These are phyloP conservation scores for Daktulosphaira vitifoliae DNA, from an alignment of 1,140 invertebrate species.

Conservation along the genomic window DNA sequence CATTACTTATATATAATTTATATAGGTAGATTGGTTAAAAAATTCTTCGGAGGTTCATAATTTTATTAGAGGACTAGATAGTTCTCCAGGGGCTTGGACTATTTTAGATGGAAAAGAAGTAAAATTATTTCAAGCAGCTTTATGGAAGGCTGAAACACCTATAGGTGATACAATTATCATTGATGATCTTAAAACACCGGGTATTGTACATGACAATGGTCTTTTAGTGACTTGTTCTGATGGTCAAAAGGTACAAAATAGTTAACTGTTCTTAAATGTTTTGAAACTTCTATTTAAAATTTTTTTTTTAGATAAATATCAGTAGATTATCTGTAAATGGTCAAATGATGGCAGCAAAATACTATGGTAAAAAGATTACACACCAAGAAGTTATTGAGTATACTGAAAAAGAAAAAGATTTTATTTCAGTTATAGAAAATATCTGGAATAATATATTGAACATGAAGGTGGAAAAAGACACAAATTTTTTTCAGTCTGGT, in stretches of 20 bases:
- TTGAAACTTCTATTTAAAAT: background rate
- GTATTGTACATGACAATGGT: conserved; percentile 65
- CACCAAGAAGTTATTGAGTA: conserved; percentile 55
- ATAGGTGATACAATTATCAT: conserved; percentile 43
- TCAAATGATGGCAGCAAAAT: conserved; percentile 73
- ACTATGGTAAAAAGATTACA: conserved; percentile 61
- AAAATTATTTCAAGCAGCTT: conserved; percentile 66
- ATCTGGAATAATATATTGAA: conserved; percentile 84
- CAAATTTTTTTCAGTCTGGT: conserved; percentile 86
- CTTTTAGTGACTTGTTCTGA: conserved; percentile 71
- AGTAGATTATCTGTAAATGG: conserved; percentile 62
- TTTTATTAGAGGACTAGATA: conserved; percentile 88
- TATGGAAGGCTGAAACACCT: conserved; percentile 58
- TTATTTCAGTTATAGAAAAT: conserved; percentile 51
- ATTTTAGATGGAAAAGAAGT: conserved; percentile 56
- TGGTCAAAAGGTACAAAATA: conserved; percentile 43
- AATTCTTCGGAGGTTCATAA: conserved; percentile 67
- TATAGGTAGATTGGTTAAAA: conserved; percentile 65
- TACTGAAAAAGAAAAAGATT: conserved; percentile 64
- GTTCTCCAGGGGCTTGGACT: conserved; percentile 82
- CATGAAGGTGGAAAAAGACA: conserved; percentile 62
- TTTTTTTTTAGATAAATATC: conserved; percentile 52
- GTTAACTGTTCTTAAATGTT: background rate
- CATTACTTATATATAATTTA: no score
- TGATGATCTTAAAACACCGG: conserved; percentile 54